phyloP scores from a whole-genome alignment of 2,888 invertebrate species.

The Nyleta sp. region DNA sequence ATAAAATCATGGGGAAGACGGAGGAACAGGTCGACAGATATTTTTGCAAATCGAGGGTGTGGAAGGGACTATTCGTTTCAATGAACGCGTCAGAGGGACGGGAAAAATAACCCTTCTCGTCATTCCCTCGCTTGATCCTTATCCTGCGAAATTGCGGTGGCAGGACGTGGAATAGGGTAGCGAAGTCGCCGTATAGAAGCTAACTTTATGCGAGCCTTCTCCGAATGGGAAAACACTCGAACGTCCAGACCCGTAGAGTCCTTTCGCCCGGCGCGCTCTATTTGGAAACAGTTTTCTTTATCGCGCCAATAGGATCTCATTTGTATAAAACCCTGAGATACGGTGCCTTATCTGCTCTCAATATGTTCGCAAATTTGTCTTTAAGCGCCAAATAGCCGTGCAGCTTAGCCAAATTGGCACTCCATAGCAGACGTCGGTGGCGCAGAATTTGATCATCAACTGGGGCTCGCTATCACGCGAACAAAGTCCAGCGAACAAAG shows the following conservation, averaged over 20 bases:
- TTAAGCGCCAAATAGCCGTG: conserved; percentile 64
- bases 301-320: conserved; percentile 73
- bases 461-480: conserved; percentile 3
- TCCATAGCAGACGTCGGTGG: neutral
- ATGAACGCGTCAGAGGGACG: conserved; percentile 76
- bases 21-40: conserved; percentile 36
- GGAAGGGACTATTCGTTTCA: conserved; percentile 79
- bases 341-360: conserved; percentile 65
- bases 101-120: conserved; percentile 69
- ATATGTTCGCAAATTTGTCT: conserved; percentile 74
- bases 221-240: conserved; percentile 80
- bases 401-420: conserved; percentile 14
- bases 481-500: conserved; percentile 14
- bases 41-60: conserved; percentile 59
- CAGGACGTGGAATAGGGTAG: conserved; percentile 71
- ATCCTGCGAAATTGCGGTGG: conserved; percentile 69
- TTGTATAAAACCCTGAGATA: conserved; percentile 75
- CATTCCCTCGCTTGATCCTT: conserved; percentile 66
- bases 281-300: conserved; percentile 51
- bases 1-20: conserved; percentile 42
- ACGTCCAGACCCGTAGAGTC: conserved; percentile 69
- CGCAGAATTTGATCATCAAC: conserved; percentile 15
- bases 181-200: conserved; percentile 72
- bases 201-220: conserved; percentile 76
- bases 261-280: conserved; percentile 58